Evolutionary conservation across 2,888 invertebrate genomes (phyloP).

Genomic region (Ernsta delagoae): DNA sequence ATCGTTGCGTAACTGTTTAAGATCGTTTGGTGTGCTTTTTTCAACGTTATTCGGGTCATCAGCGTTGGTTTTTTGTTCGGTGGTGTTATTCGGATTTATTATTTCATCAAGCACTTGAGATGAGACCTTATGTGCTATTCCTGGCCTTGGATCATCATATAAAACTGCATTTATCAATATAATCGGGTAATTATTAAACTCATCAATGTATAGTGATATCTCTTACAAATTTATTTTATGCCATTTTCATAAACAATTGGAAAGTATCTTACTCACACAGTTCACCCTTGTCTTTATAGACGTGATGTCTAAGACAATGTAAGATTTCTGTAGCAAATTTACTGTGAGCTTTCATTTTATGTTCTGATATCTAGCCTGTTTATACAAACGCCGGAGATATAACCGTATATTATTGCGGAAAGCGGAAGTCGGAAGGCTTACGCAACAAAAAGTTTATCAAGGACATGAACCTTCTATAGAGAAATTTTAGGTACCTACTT

Average conservation of each 20-base stretch:
- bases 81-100: neutral
- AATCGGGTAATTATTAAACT: too few species aligned
- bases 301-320: neutral
- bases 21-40: conserved; percentile 44
- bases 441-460: conserved; percentile 30
- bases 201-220: too few species aligned
- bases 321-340: neutral
- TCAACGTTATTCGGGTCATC: conserved; percentile 42
- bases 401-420: conserved; percentile 25
- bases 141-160: neutral
- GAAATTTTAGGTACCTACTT: neutral
- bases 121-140: neutral
- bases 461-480: conserved; percentile 15
- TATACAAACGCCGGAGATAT: conserved; percentile 30
- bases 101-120: neutral
- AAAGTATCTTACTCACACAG: too few species aligned
- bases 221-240: too few species aligned
- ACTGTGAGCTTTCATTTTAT: conserved; percentile 12
- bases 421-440: conserved; percentile 27
- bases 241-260: too few species aligned
- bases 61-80: conserved; percentile 30
- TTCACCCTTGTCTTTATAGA: too few species aligned
- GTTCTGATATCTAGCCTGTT: conserved; percentile 17
- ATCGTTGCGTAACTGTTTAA: conserved; percentile 62
- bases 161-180: neutral